phyloP scores from a whole-genome alignment of 2,113 vertebrate species.

The Hydropotes inermis region DNA sequence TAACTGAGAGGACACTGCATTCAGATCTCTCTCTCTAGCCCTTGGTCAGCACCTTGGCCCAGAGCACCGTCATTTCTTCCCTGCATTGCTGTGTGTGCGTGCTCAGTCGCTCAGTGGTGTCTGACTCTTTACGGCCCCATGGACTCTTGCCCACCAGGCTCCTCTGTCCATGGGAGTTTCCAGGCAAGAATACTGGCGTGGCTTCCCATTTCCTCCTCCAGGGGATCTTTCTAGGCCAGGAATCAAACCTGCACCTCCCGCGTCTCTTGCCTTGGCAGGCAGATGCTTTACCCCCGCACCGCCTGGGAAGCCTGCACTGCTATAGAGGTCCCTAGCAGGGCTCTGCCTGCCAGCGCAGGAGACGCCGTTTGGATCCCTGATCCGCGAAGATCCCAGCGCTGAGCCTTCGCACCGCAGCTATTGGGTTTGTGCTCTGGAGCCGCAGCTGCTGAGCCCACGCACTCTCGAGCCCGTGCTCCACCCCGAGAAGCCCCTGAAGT shows the following conservation, averaged over 20 bases:
- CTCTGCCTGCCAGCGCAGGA: not conserved
- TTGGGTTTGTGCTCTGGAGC: not conserved
- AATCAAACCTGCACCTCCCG: not conserved
- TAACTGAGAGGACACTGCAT: not conserved
- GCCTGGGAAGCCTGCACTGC: not conserved
- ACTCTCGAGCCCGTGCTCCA: accelerated
- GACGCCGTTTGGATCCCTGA: not conserved
- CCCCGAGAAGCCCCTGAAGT: not conserved
- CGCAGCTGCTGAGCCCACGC: not conserved
- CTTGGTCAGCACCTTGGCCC: not conserved
- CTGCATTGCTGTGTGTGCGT: not conserved
- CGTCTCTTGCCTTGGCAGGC: not conserved
- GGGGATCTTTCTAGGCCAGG: not conserved
- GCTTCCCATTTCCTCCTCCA: not conserved
- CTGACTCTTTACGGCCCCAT: not conserved
- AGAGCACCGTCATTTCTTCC: not conserved
- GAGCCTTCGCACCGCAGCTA: not conserved
- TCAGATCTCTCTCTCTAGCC: not conserved
- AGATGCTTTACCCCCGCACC: not conserved
- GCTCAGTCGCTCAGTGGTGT: not conserved
- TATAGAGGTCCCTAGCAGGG: not conserved
- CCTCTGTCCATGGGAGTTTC: not conserved
- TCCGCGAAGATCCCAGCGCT: not conserved
- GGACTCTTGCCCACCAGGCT: not conserved
- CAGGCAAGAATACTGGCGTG: not conserved